A percentile compares a stretch with the other conserved stretches of the same genome.
These are phyloP conservation scores for Habropoda laboriosa DNA, from an alignment of 1,140 invertebrate genomes.

Conservation along the genomic window DNA sequence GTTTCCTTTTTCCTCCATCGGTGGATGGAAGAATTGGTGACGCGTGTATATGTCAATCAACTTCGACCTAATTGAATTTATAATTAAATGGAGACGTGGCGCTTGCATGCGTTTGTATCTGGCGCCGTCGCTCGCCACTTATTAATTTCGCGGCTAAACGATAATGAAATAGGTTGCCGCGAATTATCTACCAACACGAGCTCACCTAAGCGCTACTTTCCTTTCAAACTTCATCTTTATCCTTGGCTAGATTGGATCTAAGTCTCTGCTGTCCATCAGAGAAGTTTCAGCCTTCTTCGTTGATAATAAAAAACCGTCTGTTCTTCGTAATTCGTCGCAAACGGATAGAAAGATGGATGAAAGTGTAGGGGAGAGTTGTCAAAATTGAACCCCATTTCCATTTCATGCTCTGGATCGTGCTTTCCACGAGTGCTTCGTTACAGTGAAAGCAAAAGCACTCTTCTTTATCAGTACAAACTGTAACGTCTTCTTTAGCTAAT, in stretches of 20 bases:
- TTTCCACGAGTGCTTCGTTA: too few species aligned
- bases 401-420: too few species aligned
- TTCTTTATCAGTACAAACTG: too few species aligned
- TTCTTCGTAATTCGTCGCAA: too few species aligned
- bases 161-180: constrained; percentile 42
- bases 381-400: too few species aligned
- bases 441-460: too few species aligned
- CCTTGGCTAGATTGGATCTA: background rate
- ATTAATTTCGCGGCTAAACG: constrained; percentile 42
- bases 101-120: constrained; percentile 42
- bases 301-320: too few species aligned
- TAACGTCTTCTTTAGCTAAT: too few species aligned
- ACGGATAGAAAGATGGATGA: too few species aligned
- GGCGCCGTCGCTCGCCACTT: constrained; percentile 38
- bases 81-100: constrained; percentile 43
- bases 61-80: constrained; percentile 55
- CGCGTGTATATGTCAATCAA: constrained; percentile 35
- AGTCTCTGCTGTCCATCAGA: too few species aligned
- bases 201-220: background rate
- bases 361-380: too few species aligned
- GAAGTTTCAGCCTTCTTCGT: too few species aligned
- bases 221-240: background rate
- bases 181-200: constrained; percentile 19
- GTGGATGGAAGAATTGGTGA: background rate
- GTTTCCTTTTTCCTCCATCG: background rate